phyloP scores from a whole-genome alignment of 1,140 invertebrate genomes.

The Polypedilum pembai region DNA sequence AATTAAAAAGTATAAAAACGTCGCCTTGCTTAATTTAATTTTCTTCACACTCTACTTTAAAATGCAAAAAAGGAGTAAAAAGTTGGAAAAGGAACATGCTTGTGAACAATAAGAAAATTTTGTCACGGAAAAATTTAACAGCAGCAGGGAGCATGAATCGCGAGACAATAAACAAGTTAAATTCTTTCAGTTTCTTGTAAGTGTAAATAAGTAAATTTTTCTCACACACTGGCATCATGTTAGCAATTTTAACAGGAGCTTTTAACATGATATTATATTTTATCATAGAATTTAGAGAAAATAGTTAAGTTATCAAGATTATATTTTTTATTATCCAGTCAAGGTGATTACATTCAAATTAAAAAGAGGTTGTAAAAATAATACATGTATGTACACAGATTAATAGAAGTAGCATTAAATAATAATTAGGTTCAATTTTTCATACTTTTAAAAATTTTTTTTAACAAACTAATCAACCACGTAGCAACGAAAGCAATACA shows the following conservation, averaged over 20 bases:
- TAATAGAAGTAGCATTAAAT: background rate
- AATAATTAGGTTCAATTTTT: constrained; percentile 5
- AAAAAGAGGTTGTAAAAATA: background rate
- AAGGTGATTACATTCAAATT: background rate
- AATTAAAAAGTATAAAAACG: background rate
- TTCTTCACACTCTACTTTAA: constrained; percentile 18
- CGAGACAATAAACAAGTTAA: constrained; percentile 23
- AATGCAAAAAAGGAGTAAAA: background rate
- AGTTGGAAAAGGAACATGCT: background rate
- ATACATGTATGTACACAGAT: background rate
- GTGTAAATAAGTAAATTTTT: constrained; percentile 23
- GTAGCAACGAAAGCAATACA: background rate
- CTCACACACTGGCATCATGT: background rate
- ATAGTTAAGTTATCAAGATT: too few relatives aligned
- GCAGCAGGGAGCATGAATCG: background rate
- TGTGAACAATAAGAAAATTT: constrained; percentile 8
- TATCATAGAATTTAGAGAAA: background rate
- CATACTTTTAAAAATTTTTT: too few relatives aligned
- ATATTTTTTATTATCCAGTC: too few relatives aligned
- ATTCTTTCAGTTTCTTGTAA: background rate
- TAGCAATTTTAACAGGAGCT: constrained; percentile 8
- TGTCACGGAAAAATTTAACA: constrained; percentile 18
- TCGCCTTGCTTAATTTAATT: background rate
- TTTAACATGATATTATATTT: constrained; percentile 9
- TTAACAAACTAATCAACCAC: background rate